Evolutionary conservation across 2,797 vertebrate genomes (phyloP), one percentile per base, ranked within the genome.

Genomic region (Halcyon smyrnensis): DNA sequence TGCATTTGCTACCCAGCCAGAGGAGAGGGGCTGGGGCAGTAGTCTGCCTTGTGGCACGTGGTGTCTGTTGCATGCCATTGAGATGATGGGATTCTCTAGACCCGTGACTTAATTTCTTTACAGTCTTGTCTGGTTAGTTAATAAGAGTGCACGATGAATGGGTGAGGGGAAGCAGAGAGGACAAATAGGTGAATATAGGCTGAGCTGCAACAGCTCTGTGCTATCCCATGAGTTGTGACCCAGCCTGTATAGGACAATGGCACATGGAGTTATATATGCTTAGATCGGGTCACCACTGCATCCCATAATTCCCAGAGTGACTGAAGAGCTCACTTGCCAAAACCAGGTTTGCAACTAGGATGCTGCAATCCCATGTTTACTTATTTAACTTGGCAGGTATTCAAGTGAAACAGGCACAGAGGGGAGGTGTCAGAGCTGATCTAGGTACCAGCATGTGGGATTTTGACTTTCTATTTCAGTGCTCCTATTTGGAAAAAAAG

Each of bases 351-450:
- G 88, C 65, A 85, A 64, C 68, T 86, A 86, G 93, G 90, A 76
- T 1, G 1, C 84, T 5, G 6, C 74, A 79, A 64, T 74, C 77
- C 34, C 23, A 4, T 86, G 65, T 95, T 96, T 94, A 57, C 81
- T 93, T 94, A 51, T 92, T 94, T 96, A 95, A 87, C 60, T 96
- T 96, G 95, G 95, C 94, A 83, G 54, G 68, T 71, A 21, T 85
- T 94, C 94, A 83, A 90, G 75, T 50, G 80, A 95, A 92, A 80
- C 37, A 68, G 87, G 70, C 96, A 87, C 0, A 1, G 83, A 87
- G 53, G 75, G 90, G 77, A 93, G 67, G 93, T 93, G 95, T 92
- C 78, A 75, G 60, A 70, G 70, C 90, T 67, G 63, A 94, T 90
- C 90, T 94, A 0, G 1, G 81, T 89, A 94, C 70, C 88, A 87